phyloP scores from a whole-genome alignment of 2,888 invertebrate species.

The Ecdyonurus torrentis region DNA sequence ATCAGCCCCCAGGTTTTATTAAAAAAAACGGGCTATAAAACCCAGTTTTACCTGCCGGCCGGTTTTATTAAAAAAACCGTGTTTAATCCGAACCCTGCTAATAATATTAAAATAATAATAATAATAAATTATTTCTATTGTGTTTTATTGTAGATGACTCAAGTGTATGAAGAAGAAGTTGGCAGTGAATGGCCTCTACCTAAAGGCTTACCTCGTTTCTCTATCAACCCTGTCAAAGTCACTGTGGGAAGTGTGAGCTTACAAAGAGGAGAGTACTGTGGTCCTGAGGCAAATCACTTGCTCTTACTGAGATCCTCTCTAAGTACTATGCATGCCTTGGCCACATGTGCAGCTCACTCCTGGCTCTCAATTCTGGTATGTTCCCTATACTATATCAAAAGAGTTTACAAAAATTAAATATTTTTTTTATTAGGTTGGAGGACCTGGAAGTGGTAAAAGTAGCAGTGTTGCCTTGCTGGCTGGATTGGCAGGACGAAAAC shows the following conservation, averaged over 20 bases:
- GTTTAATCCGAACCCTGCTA: no score
- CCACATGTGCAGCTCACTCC: constrained; percentile 75
- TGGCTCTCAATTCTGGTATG: constrained; percentile 81
- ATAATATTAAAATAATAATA: no score
- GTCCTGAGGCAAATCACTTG: background rate
- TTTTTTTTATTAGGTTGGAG: constrained; percentile 40
- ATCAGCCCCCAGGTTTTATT: background rate
- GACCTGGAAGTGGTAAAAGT: constrained; percentile 63
- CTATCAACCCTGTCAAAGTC: constrained; percentile 38
- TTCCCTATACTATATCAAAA: no score
- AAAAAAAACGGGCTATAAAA: background rate
- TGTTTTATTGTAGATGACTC: constrained; percentile 20
- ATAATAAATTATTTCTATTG: no score
- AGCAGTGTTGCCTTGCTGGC: constrained; percentile 59
- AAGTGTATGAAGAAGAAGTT: constrained; percentile 31
- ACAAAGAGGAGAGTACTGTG: constrained; percentile 27
- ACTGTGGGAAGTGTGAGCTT: constrained; percentile 46
- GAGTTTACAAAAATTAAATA: no score
- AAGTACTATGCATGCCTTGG: constrained; percentile 52
- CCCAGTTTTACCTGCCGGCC: no score
- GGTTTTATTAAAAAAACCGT: no score
- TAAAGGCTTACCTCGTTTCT: constrained; percentile 36
- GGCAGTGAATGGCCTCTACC: constrained; percentile 30
- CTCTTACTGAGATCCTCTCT: constrained; percentile 1
- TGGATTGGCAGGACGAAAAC: constrained; percentile 49